Evolutionary conservation across 2,888 invertebrate genomes (phyloP).

Genomic region (Ceramica pisi): DNA sequence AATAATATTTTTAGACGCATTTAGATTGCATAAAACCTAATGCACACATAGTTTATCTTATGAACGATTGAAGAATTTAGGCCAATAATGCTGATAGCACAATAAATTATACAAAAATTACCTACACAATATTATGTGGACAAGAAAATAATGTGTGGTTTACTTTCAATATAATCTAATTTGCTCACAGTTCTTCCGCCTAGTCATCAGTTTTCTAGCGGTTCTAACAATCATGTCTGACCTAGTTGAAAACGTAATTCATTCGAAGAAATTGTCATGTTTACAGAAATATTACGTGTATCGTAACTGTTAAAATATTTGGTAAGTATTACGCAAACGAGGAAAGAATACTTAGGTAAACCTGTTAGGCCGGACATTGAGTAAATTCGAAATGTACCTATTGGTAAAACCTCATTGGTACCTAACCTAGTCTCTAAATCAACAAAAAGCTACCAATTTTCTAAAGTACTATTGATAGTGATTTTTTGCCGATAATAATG

Average conservation of each 20-base stretch:
- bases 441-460: constrained; percentile 37
- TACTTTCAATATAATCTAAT: constrained; percentile 25
- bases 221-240: constrained; percentile 21
- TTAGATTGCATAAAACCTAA: background rate
- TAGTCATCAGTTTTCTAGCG: constrained; percentile 50
- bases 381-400: background rate
- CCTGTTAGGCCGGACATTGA: background rate
- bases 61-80: background rate
- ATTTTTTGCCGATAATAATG: constrained; percentile 43
- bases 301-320: background rate
- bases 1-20: constrained; percentile 5
- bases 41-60: background rate
- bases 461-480: constrained; percentile 20
- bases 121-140: background rate
- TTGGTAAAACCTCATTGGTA: no score
- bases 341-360: background rate
- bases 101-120: background rate
- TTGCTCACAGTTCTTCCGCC: constrained; percentile 2
- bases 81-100: background rate
- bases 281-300: constrained; percentile 6
- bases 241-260: constrained; percentile 22
- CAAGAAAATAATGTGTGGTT: constrained; percentile 22
- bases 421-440: constrained; percentile 6
- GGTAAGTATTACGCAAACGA: constrained; percentile 1
- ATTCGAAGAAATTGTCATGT: constrained; percentile 28